Conservation (phyloP, 1,140 invertebrate genomes). For the Polypedilum vanderplanki region DNA sequence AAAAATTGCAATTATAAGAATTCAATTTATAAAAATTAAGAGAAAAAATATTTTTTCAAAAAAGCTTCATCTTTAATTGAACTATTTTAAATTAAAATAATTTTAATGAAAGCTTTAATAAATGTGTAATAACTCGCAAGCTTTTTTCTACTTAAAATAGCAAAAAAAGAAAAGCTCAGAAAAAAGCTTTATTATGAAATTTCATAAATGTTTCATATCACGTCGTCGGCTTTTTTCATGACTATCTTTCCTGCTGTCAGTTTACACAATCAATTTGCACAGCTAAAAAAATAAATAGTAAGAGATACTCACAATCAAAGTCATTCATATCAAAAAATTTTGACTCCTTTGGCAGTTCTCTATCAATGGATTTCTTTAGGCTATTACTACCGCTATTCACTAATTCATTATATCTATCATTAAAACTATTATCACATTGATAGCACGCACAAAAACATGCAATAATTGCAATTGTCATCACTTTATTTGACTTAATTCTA, state of each 20-base stretch:
- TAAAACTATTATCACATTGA: conserved; percentile 27
- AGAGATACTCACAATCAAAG: conserved; percentile 40
- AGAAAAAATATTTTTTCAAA: too few relatives aligned
- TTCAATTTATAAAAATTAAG: too few relatives aligned
- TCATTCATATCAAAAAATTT: conserved; percentile 42
- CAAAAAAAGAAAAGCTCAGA: too few relatives aligned
- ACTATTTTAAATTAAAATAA: too few relatives aligned
- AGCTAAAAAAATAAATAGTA: neutral
- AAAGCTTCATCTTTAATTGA: too few relatives aligned
- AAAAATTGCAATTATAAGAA: too few relatives aligned
- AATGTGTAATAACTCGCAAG: too few relatives aligned
- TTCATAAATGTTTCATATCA: too few relatives aligned
- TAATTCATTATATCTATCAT: conserved; percentile 34
- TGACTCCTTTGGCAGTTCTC: conserved; percentile 41
- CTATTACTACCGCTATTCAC: conserved; percentile 31
- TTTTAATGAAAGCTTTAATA: too few relatives aligned
- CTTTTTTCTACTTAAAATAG: too few relatives aligned
- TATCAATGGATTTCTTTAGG: conserved; percentile 39
- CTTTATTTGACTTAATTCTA: neutral
- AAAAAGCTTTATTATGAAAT: too few relatives aligned
- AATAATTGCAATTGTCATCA: conserved; percentile 7
- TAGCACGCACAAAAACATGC: neutral
- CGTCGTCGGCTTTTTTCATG: neutral
- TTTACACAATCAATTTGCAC: neutral
- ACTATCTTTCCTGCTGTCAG: too few relatives aligned